A percentile compares a stretch with the other conserved stretches of the same genome.
phyloP scores from a whole-genome alignment of 2,113 vertebrate genomes.

The Vulpes ferrilata region DNA sequence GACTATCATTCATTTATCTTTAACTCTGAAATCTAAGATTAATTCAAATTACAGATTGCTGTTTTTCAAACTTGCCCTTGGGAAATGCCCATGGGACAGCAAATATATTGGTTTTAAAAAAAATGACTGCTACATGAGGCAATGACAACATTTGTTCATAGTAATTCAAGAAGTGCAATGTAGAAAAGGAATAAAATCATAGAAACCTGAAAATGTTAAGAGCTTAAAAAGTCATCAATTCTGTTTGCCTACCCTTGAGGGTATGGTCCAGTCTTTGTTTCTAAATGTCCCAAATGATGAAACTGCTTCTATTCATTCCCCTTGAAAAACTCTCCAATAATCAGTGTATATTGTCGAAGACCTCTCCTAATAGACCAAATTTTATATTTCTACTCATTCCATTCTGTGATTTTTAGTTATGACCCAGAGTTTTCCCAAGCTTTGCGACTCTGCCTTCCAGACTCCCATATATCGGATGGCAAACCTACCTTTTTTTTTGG shows the following conservation, averaged over 20 bases:
- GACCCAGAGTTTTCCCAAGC: not conserved
- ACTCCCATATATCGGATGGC: not conserved
- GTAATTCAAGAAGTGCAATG: not conserved
- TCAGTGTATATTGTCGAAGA: not conserved
- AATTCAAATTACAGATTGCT: not conserved
- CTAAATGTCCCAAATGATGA: not conserved
- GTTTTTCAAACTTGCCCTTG: constrained; percentile 40
- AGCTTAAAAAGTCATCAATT: not conserved
- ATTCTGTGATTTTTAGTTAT: not conserved
- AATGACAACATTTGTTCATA: constrained; percentile 28
- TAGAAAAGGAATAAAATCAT: not conserved
- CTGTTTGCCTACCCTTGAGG: not conserved
- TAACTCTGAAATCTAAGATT: constrained; percentile 56
- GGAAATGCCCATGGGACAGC: not conserved
- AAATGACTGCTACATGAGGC: not conserved
- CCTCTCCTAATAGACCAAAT: not conserved
- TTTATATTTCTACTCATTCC: constrained; percentile 32
- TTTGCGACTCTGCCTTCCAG: not conserved
- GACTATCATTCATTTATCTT: not conserved
- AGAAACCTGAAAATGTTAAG: not conserved
- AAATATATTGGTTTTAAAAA: constrained; percentile 16
- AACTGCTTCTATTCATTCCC: not conserved
- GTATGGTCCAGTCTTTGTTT: not conserved
- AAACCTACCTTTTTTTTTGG: not conserved
- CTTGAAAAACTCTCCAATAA: not conserved